A percentile compares a stretch with the other conserved stretches of the same genome.
Evolutionary conservation across 2,113 vertebrate genomes (phyloP).

Genomic region (Poicephalus meyeri): DNA sequence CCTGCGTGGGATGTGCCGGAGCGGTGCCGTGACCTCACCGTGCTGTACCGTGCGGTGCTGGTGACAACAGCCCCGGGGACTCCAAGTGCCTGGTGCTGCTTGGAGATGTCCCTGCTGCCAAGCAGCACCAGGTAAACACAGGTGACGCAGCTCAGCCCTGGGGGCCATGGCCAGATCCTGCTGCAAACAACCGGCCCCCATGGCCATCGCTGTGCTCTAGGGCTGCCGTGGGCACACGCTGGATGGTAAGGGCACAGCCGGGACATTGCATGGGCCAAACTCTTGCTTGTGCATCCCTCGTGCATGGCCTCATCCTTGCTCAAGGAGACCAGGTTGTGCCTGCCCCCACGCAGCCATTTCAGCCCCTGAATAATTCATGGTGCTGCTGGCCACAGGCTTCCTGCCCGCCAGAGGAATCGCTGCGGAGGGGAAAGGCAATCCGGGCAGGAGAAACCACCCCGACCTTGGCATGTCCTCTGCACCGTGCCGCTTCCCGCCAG

Average conservation of each 20-base stretch:
- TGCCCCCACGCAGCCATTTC: background rate
- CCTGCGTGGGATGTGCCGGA: background rate
- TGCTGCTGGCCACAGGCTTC: constrained; percentile 46
- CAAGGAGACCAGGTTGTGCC: constrained; percentile 66
- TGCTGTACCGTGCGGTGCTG: accelerated
- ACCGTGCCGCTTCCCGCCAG: background rate
- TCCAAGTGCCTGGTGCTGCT: background rate
- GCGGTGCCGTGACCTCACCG: background rate
- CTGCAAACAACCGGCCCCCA: background rate
- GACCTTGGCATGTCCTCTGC: constrained; percentile 29
- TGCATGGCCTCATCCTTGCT: background rate
- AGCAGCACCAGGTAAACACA: background rate
- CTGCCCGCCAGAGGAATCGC: constrained; percentile 15
- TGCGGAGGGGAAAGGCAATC: constrained; percentile 20
- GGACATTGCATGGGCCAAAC: accelerated
- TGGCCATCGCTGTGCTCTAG: accelerated
- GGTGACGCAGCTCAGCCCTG: background rate
- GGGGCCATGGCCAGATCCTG: background rate
- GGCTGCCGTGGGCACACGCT: background rate
- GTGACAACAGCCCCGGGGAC: background rate
- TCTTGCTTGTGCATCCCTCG: accelerated
- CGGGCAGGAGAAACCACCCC: background rate
- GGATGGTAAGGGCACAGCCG: background rate
- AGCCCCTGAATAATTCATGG: constrained; percentile 72
- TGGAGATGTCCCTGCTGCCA: background rate